Percentiles rank a stretch among this genome's conserved stretches.
phyloP scores from a whole-genome alignment of 2,888 invertebrate genomes.

The Acanthoscelides obtectus region DNA sequence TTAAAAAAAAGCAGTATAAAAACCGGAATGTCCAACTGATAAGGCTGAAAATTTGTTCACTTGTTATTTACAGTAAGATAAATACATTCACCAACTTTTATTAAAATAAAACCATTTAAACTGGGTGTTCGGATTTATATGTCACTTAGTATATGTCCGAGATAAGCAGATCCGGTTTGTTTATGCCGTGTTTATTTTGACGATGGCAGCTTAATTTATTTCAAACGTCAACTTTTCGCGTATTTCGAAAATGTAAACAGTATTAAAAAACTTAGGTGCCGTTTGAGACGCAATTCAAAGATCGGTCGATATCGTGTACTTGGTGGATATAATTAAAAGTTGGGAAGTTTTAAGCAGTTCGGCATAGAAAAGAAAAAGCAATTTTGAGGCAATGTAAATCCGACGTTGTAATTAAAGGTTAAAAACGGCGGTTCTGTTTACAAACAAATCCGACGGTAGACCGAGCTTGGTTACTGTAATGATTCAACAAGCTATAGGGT shows the following conservation, averaged over 20 bases:
- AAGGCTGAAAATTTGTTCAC: no score
- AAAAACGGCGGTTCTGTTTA: not conserved
- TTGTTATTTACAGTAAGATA: no score
- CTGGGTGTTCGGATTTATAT: no score
- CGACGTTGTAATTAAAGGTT: not conserved
- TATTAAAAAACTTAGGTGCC: not conserved
- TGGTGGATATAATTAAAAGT: not conserved
- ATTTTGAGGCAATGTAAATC: not conserved
- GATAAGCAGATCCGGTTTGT: no score
- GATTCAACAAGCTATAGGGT: no score
- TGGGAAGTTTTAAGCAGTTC: not conserved
- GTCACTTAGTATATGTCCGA: no score
- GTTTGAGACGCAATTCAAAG: not conserved
- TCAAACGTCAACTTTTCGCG: not conserved
- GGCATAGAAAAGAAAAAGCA: not conserved
- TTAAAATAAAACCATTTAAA: no score
- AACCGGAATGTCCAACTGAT: no score
- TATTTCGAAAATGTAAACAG: not conserved
- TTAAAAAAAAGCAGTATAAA: no score
- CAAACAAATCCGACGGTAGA: not conserved
- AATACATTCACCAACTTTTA: no score
- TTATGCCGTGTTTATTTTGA: no score
- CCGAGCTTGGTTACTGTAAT: no score
- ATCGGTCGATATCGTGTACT: not conserved
- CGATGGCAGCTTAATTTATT: not conserved